These are phyloP conservation scores for Hemiprocne comata DNA, from an alignment of 2,113 vertebrate genomes.

Conservation along the genomic window DNA sequence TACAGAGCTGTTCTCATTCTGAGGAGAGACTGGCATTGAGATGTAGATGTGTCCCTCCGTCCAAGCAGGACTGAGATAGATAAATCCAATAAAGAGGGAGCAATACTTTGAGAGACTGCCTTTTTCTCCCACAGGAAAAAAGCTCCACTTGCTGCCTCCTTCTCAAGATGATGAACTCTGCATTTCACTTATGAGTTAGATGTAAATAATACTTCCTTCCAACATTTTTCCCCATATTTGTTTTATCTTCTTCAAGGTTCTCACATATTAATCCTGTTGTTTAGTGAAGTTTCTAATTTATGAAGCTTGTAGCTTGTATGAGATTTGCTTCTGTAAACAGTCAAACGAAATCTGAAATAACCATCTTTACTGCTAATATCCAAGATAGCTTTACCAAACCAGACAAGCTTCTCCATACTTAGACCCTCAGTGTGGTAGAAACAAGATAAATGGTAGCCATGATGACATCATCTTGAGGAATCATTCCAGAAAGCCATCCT, in stretches of 20 bases:
- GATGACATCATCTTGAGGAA: slow-evolving; percentile 12
- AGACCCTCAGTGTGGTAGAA: not conserved
- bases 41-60: not conserved
- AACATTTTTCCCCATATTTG: not conserved
- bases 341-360: not conserved
- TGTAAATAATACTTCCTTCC: not conserved
- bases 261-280: not conserved
- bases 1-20: not conserved
- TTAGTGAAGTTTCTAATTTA: not conserved
- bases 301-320: not conserved
- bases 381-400: not conserved
- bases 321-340: not conserved
- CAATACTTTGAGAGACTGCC: not conserved
- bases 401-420: not conserved
- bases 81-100: not conserved
- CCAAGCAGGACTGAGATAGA: not conserved
- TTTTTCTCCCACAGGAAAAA: not conserved
- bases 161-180: not conserved
- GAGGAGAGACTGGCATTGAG: not conserved
- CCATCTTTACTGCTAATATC: not conserved
- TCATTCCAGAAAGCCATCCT: not conserved
- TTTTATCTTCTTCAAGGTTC: not conserved
- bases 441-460: not conserved
- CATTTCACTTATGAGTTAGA: not conserved
- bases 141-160: not conserved